Conservation (phyloP, 2,797 vertebrate species). For the Hypotaenidia okinawae region DNA sequence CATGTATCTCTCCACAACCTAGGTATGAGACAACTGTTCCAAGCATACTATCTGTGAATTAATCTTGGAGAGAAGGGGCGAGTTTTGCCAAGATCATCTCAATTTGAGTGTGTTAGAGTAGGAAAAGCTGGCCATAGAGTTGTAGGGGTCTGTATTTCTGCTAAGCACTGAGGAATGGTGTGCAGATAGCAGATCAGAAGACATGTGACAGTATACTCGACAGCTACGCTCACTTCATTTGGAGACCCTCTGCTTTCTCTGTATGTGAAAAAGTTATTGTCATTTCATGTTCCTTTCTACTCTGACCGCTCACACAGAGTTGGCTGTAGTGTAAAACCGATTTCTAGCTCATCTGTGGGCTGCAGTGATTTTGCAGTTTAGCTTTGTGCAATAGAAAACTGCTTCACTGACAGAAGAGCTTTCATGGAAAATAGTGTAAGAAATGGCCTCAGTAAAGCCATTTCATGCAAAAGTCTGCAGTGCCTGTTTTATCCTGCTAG, state of each 20-base stretch:
- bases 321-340: background rate
- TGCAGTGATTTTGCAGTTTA: background rate
- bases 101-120: background rate
- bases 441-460: background rate
- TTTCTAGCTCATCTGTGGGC: background rate
- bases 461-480: background rate
- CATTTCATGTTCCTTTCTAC: background rate
- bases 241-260: background rate
- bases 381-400: background rate
- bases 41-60: background rate
- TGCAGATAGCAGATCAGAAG: background rate
- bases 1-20: background rate
- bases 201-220: background rate
- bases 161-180: background rate
- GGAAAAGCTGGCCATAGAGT: background rate
- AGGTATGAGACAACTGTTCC: background rate
- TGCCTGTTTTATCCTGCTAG: background rate
- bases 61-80: fast-evolving
- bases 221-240: background rate
- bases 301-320: background rate
- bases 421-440: background rate
- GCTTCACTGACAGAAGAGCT: background rate
- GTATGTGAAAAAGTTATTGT: background rate
- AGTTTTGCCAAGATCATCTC: background rate
- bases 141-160: background rate